Conservation (phyloP, 1,140 invertebrate species). For the Zophobas morio region DNA sequence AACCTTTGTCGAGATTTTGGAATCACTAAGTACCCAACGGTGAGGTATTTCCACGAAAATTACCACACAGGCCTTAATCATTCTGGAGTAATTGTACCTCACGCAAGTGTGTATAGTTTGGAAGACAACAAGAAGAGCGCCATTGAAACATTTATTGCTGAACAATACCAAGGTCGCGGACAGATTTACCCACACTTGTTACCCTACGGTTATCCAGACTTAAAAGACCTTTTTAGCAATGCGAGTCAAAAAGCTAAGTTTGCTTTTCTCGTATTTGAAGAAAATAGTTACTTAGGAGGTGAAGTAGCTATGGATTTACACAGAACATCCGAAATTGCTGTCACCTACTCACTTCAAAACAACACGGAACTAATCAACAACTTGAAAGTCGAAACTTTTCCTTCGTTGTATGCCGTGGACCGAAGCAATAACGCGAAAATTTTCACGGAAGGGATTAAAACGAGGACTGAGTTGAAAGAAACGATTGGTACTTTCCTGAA, state of each 20-base stretch:
- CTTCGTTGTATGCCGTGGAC: neutral
- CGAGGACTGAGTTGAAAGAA: neutral
- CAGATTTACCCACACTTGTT: constrained; percentile 73
- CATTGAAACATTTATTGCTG: constrained; percentile 73
- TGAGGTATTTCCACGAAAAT: constrained; percentile 82
- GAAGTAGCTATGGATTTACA: constrained; percentile 77
- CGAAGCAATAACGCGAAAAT: neutral
- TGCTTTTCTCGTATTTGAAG: constrained; percentile 76
- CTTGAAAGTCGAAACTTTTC: neutral
- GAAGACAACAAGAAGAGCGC: constrained; percentile 72
- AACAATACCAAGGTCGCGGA: constrained; percentile 74
- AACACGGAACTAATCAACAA: constrained; percentile 42
- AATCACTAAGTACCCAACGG: constrained; percentile 87
- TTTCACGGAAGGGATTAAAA: neutral
- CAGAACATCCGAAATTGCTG: constrained; percentile 69
- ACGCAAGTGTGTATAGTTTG: constrained; percentile 68
- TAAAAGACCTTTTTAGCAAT: constrained; percentile 66
- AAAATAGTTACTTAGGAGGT: constrained; percentile 72
- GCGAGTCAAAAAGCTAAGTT: constrained; percentile 67
- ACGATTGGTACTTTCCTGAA: constrained; percentile 66
- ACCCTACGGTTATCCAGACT: constrained; percentile 70
- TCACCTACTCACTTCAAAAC: constrained; percentile 70
- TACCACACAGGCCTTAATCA: constrained; percentile 71
- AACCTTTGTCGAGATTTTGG: constrained; percentile 87
- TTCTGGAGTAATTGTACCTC: constrained; percentile 73